Evolutionary conservation across 1,140 invertebrate species (phyloP), one percentile per base, ranked within the genome.

Genomic region (Dysdera silvatica): DNA sequence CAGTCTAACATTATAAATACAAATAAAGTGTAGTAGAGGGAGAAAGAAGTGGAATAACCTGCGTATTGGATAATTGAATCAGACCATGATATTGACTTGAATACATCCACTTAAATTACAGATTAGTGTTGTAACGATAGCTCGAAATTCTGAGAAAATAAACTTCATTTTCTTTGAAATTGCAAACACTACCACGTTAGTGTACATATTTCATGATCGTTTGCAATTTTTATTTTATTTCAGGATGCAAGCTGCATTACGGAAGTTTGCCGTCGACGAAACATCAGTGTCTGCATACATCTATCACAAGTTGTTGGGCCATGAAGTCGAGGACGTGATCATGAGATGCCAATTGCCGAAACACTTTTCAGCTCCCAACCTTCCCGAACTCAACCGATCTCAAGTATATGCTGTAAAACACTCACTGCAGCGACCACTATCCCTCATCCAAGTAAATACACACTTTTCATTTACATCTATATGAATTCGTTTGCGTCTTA

Each of bases 371-470:
- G 95, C 95, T 2, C 94, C 95, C 0, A 95, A 98, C 74, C 77
- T 99, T 49, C 97, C 97, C 0, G 95, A 99, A 73, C 80, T 99
- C 6, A 99, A 99, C 78, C 41, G 54, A 51, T 70, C 70, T n/a
- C 77, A 86, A 82, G 93, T 97, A 0, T 98, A 95, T 78, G 97
- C 97, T n/a, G 95, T 99, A 0, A 98, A 98, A 74, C 95, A 97
- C 74, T 96, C 95, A 0, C 80, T 99, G 1, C 95, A 98, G 74
- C 81, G 95, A n/a, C 95, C 96, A 0, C 76, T 99, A 6, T 96
- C 91, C 23, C 76, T 99, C 1, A 99, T 99, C 72, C 97, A 99
- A 82, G 93, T 81, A 67, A 49, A 35, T 69, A 26, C 12, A 49
- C 16, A 47, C 35, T 43, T 49, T 29, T 32, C 3, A 7, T 1